A percentile compares a stretch with the other conserved stretches of the same genome.
These are phyloP conservation scores for Hylaea fasciaria DNA, from an alignment of 2,888 invertebrate species.

Conservation along the genomic window DNA sequence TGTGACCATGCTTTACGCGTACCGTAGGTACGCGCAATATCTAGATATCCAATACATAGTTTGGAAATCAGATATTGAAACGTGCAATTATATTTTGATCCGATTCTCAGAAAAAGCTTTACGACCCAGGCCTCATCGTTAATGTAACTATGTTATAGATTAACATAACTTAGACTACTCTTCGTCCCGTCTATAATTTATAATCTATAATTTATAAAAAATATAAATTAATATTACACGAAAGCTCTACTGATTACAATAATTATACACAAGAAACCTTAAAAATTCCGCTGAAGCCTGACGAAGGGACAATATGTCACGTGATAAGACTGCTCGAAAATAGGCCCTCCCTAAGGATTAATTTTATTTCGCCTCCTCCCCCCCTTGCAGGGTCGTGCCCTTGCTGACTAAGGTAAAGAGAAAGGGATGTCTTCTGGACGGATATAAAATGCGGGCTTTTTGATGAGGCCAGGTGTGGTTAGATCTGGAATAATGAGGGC, in stretches of 20 bases:
- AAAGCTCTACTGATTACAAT: slow-evolving; percentile 14
- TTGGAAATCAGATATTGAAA: too few species aligned
- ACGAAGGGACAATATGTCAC: slow-evolving; percentile 35
- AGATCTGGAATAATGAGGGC: not conserved
- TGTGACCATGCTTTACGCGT: too few species aligned
- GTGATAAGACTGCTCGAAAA: slow-evolving; percentile 11
- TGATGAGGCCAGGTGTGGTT: slow-evolving; percentile 7
- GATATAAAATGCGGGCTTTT: slow-evolving; percentile 30
- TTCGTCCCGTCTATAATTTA: not conserved
- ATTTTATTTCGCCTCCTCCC: slow-evolving; percentile 43
- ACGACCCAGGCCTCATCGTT: too few species aligned
- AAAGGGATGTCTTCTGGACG: slow-evolving; percentile 35
- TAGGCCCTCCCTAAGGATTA: slow-evolving; percentile 42
- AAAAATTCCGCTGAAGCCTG: slow-evolving; percentile 27
- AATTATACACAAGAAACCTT: slow-evolving; percentile 6
- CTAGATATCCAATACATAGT: too few species aligned
- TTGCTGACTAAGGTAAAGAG: slow-evolving; percentile 44
- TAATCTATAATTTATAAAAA: too few species aligned
- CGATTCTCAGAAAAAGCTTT: too few species aligned
- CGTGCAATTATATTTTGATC: too few species aligned
- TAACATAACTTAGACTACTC: too few species aligned
- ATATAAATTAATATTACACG: not conserved
- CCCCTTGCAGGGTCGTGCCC: slow-evolving; percentile 28
- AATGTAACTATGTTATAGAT: too few species aligned
- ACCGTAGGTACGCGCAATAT: too few species aligned